Evolutionary conservation across 2,113 vertebrate species (phyloP).

Genomic region (Dunckerocampus dactyliophorus): DNA sequence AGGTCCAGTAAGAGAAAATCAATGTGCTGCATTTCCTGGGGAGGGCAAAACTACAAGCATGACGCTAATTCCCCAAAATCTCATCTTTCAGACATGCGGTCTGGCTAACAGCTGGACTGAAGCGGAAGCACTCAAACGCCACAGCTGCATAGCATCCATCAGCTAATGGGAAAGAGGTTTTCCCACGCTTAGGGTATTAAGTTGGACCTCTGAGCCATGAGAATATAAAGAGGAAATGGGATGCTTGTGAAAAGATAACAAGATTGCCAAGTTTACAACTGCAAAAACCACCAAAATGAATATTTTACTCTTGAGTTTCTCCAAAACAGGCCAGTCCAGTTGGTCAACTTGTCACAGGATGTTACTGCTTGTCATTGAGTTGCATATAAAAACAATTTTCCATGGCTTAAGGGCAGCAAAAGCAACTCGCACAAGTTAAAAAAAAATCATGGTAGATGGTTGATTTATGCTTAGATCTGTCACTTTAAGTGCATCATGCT

Average conservation of each 20-base stretch:
- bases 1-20: constrained; percentile 19
- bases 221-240: background rate
- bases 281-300: background rate
- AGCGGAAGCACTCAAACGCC: constrained; percentile 19
- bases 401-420: background rate
- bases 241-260: background rate
- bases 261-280: background rate
- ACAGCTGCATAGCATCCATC: constrained; percentile 37
- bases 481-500: background rate
- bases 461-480: no score
- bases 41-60: constrained; percentile 49
- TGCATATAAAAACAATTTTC: background rate
- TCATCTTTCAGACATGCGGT: constrained; percentile 55
- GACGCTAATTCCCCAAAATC: constrained; percentile 39
- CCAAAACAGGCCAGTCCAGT: background rate
- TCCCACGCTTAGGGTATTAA: constrained; percentile 9
- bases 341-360: background rate
- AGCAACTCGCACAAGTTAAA: no score
- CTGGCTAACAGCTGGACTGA: constrained; percentile 54
- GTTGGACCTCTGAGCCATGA: background rate
- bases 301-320: background rate
- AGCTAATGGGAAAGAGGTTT: constrained; percentile 3
- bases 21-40: constrained; percentile 38
- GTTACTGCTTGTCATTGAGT: background rate
- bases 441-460: background rate